phyloP scores from a whole-genome alignment of 2,797 vertebrate species.

The Fratercula arctica region DNA sequence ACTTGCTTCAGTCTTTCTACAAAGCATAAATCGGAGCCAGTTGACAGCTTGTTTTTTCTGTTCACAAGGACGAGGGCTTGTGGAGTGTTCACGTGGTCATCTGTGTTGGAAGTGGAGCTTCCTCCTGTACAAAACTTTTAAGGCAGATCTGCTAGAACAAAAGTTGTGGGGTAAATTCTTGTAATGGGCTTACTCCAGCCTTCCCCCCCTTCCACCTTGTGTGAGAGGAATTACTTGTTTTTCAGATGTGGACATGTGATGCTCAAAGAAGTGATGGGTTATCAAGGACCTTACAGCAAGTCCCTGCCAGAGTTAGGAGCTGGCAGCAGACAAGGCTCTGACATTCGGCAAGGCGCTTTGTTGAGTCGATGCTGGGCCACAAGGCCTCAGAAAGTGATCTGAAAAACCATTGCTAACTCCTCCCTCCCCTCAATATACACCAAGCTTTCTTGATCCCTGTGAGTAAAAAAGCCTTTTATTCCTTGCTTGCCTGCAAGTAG shows the following conservation, averaged over 20 bases:
- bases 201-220: neutral
- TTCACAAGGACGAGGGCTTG: neutral
- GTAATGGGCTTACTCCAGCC: neutral
- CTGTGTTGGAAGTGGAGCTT: neutral
- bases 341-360: neutral
- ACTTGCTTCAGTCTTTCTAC: neutral
- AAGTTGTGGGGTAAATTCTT: neutral
- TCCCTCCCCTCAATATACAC: neutral
- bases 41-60: neutral
- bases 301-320: neutral
- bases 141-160: neutral
- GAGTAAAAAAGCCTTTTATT: conserved; percentile 24
- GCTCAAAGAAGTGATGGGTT: neutral
- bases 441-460: conserved; percentile 6
- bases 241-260: neutral
- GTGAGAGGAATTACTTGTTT: neutral
- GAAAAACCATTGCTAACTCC: neutral
- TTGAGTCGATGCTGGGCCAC: neutral
- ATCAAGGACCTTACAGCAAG: neutral
- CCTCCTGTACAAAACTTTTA: neutral
- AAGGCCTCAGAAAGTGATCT: neutral
- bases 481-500: conserved; percentile 4
- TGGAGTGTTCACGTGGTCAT: neutral
- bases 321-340: neutral
- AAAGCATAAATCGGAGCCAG: neutral